phyloP scores from a whole-genome alignment of 2,113 vertebrate genomes.

The Hippocampus mohnikei region DNA sequence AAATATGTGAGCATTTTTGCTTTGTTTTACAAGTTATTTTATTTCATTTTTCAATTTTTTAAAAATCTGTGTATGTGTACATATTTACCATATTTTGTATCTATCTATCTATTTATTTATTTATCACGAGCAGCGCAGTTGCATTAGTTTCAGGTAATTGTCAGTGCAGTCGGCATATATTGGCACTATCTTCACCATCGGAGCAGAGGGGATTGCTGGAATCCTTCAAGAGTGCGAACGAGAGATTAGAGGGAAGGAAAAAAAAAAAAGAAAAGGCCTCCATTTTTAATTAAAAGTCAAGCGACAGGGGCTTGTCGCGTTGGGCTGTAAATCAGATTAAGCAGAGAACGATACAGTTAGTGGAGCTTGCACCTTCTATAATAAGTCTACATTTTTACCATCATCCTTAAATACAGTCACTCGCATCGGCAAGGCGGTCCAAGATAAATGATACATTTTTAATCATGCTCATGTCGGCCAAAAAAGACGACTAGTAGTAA shows the following conservation, averaged over 20 bases:
- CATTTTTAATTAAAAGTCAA: slow-evolving; percentile 61
- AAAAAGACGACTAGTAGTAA: background rate
- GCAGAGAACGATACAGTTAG: slow-evolving; percentile 58
- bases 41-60: background rate
- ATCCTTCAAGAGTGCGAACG: slow-evolving; percentile 43
- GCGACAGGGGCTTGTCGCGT: slow-evolving; percentile 31
- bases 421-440: background rate
- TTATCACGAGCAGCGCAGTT: background rate
- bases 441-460: slow-evolving; percentile 7
- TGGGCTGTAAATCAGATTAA: slow-evolving; percentile 62
- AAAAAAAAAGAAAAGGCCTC: slow-evolving; percentile 43
- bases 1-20: background rate
- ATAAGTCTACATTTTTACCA: slow-evolving; percentile 15
- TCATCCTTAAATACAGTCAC: background rate
- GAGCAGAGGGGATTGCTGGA: slow-evolving; percentile 34
- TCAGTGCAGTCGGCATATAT: background rate
- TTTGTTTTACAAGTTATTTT: background rate
- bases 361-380: slow-evolving; percentile 44
- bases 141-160: background rate
- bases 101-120: background rate
- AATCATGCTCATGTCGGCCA: background rate
- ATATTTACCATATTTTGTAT: background rate
- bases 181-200: slow-evolving; percentile 17
- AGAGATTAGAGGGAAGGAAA: slow-evolving; percentile 40
- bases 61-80: background rate